Percentiles rank a stretch among this genome's conserved stretches.
phyloP scores from a whole-genome alignment of 2,888 invertebrate species.

The Xylocampa areola region DNA sequence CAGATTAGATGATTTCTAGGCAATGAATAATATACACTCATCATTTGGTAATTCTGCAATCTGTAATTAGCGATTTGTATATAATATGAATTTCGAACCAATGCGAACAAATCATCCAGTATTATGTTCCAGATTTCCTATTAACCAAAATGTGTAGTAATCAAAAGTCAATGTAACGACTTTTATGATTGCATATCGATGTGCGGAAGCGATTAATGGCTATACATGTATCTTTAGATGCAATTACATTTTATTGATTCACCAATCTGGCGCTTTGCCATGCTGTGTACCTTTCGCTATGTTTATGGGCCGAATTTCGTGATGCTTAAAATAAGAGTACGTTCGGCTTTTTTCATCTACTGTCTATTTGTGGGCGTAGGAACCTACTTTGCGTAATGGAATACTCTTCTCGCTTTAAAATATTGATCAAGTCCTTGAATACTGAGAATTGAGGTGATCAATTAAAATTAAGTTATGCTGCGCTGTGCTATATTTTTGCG shows the following conservation, averaged over 20 bases:
- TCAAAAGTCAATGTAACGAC: slow-evolving; percentile 39
- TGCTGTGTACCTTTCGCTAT: slow-evolving; percentile 24
- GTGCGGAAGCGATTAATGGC: slow-evolving; percentile 58
- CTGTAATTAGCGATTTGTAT: no score
- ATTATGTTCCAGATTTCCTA: slow-evolving; percentile 2
- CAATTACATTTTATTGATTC: slow-evolving; percentile 74
- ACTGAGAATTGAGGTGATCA: no score
- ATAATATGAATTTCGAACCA: background rate
- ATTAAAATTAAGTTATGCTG: no score
- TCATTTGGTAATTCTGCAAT: no score
- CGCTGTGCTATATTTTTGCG: no score
- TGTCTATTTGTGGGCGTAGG: background rate
- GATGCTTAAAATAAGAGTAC: slow-evolving; percentile 15
- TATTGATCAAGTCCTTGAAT: no score
- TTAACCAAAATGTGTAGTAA: slow-evolving; percentile 44
- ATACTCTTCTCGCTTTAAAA: no score
- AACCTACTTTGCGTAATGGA: background rate
- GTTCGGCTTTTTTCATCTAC: slow-evolving; percentile 6
- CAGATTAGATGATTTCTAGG: background rate
- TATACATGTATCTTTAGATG: slow-evolving; percentile 61
- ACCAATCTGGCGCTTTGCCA: slow-evolving; percentile 64
- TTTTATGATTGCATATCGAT: slow-evolving; percentile 46
- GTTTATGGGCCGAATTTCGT: slow-evolving; percentile 41
- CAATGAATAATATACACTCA: no score
- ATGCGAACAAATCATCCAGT: slow-evolving; percentile 1